Conservation (phyloP, 1,140 invertebrate species). For the Cylas formicarius region DNA sequence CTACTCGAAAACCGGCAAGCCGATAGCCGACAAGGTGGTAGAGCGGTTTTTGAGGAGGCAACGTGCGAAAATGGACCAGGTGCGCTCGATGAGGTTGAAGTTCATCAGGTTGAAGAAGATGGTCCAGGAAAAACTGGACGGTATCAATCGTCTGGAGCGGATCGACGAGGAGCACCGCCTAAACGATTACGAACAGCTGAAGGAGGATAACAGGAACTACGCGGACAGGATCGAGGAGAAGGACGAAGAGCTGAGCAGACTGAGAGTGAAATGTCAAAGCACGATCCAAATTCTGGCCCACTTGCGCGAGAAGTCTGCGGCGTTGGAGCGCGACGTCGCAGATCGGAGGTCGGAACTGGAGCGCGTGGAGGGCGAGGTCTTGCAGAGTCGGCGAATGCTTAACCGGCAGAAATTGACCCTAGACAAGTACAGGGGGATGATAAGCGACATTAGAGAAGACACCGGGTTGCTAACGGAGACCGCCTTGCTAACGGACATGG, state of each 20-base stretch:
- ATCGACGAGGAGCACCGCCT: conserved; percentile 24
- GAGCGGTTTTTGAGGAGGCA: conserved; percentile 24
- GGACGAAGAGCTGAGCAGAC: conserved; percentile 32
- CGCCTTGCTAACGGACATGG: conserved; percentile 22
- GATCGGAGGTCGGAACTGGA: conserved; percentile 8
- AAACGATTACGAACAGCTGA: conserved; percentile 37
- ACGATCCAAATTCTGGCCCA: conserved; percentile 36
- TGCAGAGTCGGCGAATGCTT: conserved; percentile 5
- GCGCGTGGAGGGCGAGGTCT: not conserved
- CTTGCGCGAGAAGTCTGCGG: conserved; percentile 34
- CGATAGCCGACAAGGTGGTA: conserved; percentile 20
- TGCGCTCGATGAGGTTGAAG: conserved; percentile 25
- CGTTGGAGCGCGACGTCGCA: conserved; percentile 15
- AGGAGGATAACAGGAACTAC: conserved; percentile 36
- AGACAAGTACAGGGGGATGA: conserved; percentile 12
- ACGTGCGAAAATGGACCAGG: conserved; percentile 20
- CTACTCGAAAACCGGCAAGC: conserved; percentile 18
- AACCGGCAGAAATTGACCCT: conserved; percentile 14
- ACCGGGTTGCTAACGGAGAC: conserved; percentile 22
- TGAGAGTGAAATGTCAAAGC: conserved; percentile 29
- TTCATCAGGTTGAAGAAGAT: conserved; percentile 24
- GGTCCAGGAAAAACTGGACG: conserved; percentile 22
- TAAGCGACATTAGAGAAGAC: conserved; percentile 17
- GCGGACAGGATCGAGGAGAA: conserved; percentile 40
- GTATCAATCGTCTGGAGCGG: conserved; percentile 14